A percentile compares a stretch with the other conserved stretches of the same genome.
These are phyloP conservation scores for Drosophila nigritarsus DNA, from an alignment of 2,888 invertebrate species.

Conservation along the genomic window DNA sequence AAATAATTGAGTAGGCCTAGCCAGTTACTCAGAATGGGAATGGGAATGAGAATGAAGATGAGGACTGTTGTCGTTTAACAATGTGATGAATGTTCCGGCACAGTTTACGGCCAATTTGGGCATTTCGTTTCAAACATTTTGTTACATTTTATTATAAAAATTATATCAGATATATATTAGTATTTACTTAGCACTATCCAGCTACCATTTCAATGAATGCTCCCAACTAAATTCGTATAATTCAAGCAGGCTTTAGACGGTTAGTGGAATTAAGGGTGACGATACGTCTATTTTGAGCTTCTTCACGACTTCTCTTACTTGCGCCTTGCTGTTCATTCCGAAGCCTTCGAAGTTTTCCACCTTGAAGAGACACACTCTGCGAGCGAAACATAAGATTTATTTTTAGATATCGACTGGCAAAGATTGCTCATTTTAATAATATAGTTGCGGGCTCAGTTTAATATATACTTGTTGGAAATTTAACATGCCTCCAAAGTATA, in stretches of 20 bases:
- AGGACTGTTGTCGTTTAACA: constrained; percentile 48
- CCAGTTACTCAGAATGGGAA: constrained; percentile 7
- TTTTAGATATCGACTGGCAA: neutral
- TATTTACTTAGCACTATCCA: constrained; percentile 13
- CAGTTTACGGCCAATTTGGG: constrained; percentile 67
- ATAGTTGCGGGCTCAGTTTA: neutral
- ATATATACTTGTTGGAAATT: neutral
- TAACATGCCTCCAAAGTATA: neutral
- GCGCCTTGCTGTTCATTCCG: constrained; percentile 51
- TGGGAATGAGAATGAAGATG: constrained; percentile 1
- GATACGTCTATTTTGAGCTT: constrained; percentile 55
- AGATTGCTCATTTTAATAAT: neutral
- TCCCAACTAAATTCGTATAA: constrained; percentile 21
- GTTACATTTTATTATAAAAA: constrained; percentile 42
- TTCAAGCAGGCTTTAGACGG: constrained; percentile 21
- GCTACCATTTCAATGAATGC: neutral
- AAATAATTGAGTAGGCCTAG: constrained; percentile 80
- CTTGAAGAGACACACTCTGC: constrained; percentile 56
- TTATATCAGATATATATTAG: constrained; percentile 23
- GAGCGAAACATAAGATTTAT: neutral
- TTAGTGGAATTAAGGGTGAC: constrained; percentile 39
- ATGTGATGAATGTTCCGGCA: constrained; percentile 60
- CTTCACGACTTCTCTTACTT: constrained; percentile 41
- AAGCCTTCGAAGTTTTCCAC: constrained; percentile 48
- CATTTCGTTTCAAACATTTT: constrained; percentile 60